phyloP scores from a whole-genome alignment of 2,113 vertebrate species.

The Solea senegalensis region DNA sequence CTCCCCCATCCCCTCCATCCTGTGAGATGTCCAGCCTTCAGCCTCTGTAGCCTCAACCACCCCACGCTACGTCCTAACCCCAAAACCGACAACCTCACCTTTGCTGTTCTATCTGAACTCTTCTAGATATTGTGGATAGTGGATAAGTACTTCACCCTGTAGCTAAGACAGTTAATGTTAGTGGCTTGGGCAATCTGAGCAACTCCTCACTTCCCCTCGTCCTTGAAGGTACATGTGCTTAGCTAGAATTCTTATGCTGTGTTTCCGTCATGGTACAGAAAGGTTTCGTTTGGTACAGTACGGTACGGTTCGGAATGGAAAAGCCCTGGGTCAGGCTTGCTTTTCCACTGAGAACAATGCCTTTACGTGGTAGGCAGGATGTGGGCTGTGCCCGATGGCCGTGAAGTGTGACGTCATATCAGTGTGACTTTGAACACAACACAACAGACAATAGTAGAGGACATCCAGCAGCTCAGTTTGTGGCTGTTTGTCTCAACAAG shows the following conservation, averaged over 20 bases:
- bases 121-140: conserved; percentile 78
- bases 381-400: too few species aligned
- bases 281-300: too few species aligned
- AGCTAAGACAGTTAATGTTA: conserved; percentile 63
- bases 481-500: too few species aligned
- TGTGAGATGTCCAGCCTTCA: conserved; percentile 79
- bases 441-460: too few species aligned
- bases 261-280: too few species aligned
- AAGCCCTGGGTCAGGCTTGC: too few species aligned
- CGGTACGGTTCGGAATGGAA: too few species aligned
- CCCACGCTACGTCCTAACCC: conserved; percentile 4
- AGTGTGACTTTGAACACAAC: too few species aligned
- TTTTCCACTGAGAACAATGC: too few species aligned
- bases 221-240: conserved; percentile 64
- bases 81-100: conserved; percentile 12
- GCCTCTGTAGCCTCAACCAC: conserved; percentile 35
- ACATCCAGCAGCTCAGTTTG: too few species aligned
- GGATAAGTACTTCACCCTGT: conserved; percentile 70
- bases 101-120: conserved; percentile 40
- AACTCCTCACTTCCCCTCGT: not conserved
- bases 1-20: conserved; percentile 95
- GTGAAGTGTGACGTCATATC: too few species aligned
- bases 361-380: too few species aligned
- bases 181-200: conserved; percentile 20
- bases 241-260: conserved; percentile 60